Conservation (phyloP, 2,113 vertebrate genomes). For the Naja naja region DNA sequence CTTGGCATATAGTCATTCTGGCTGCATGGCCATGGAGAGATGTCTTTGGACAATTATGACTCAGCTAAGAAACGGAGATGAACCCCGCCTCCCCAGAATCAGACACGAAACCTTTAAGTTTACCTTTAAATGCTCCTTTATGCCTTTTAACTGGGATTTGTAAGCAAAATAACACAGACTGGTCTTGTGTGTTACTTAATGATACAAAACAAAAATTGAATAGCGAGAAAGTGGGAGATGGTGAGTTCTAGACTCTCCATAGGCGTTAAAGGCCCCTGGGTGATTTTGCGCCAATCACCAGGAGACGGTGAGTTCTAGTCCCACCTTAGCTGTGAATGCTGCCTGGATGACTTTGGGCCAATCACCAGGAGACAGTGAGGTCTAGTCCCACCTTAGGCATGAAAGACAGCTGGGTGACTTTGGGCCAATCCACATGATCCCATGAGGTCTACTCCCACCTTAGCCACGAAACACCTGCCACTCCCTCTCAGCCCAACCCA, state of each 20-base stretch:
- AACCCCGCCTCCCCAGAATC: not conserved
- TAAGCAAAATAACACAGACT: not conserved
- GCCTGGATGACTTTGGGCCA: not conserved
- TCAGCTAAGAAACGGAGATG: not conserved
- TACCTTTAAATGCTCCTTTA: not conserved
- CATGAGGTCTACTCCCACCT: rapidly evolving
- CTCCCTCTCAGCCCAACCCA: not conserved
- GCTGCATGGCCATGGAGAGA: not conserved
- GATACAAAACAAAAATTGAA: not conserved
- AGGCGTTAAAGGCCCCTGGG: not conserved
- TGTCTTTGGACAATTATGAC: not conserved
- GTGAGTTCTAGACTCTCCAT: not conserved
- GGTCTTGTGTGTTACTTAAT: not conserved
- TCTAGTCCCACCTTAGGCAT: no score
- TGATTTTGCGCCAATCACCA: not conserved
- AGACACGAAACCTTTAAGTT: not conserved
- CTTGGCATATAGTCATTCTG: not conserved
- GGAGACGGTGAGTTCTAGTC: not conserved
- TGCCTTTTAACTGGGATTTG: not conserved
- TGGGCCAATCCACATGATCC: no score
- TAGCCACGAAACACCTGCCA: not conserved
- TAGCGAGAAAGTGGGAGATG: not conserved
- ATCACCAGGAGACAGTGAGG: not conserved
- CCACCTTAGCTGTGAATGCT: not conserved
- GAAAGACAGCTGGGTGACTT: no score